Conservation (phyloP, 23 tunicate species). For the Styela plicata region DNA sequence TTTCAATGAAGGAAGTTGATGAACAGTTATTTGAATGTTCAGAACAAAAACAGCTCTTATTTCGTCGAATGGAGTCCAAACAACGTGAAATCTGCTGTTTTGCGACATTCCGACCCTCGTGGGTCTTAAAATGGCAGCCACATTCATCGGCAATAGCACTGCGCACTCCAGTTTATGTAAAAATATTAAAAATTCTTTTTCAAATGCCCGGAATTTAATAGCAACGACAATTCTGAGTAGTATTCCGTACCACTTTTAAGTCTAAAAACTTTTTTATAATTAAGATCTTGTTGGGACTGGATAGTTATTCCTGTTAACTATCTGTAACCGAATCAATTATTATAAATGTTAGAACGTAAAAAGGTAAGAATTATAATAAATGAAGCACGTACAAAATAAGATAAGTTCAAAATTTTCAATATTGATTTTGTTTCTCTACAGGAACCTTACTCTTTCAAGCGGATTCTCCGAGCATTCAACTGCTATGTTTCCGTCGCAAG, state of each 20-base stretch:
- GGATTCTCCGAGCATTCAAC: conserved; percentile 87
- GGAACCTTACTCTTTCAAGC: conserved; percentile 89
- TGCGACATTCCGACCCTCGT: conserved; percentile 89
- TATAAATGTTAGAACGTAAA: too few species aligned
- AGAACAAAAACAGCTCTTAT: conserved; percentile 87
- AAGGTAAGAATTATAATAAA: too few species aligned
- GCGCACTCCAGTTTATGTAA: conserved; percentile 63
- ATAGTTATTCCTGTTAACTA: too few species aligned
- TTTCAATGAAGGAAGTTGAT: conserved; percentile 95
- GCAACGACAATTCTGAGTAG: too few species aligned
- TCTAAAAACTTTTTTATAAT: too few species aligned
- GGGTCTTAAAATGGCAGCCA: conserved; percentile 89
- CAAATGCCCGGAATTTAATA: too few species aligned
- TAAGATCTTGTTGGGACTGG: too few species aligned
- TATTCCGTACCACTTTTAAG: too few species aligned
- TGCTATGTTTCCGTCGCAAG: conserved; percentile 95
- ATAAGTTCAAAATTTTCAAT: not conserved
- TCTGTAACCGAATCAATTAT: too few species aligned
- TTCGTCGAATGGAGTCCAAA: conserved; percentile 94
- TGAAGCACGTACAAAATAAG: too few species aligned
- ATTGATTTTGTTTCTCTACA: not conserved
- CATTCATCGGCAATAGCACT: conserved; percentile 84
- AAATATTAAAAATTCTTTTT: too few species aligned
- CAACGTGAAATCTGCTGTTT: conserved; percentile 89
- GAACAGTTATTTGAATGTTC: conserved; percentile 86